A percentile compares a stretch with the other conserved stretches of the same genome.
Evolutionary conservation across 1,140 invertebrate genomes (phyloP).

Genomic region (Wasmannia auropunctata): DNA sequence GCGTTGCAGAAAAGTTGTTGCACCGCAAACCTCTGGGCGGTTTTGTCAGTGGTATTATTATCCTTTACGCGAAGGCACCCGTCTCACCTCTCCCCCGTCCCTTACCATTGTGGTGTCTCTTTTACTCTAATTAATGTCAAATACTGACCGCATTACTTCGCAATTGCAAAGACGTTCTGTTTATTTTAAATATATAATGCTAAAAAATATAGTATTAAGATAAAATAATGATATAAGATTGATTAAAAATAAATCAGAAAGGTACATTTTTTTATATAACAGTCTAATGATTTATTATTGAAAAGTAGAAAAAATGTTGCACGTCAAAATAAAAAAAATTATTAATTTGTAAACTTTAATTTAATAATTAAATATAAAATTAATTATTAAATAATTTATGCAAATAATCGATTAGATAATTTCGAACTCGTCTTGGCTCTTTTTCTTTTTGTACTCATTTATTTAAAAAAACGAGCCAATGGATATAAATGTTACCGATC

Average conservation of each 20-base stretch:
- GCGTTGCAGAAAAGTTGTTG: neutral
- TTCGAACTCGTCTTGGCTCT: too few species aligned
- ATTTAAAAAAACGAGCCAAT: too few species aligned
- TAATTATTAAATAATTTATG: neutral
- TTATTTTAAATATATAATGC: neutral
- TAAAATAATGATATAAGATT: neutral
- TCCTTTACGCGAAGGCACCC: neutral
- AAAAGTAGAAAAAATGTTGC: neutral
- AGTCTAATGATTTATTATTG: neutral
- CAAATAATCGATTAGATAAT: too few species aligned
- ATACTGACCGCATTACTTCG: neutral
- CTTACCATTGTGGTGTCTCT: neutral
- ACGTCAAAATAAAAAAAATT: neutral
- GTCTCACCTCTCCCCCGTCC: too few species aligned
- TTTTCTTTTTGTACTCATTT: too few species aligned
- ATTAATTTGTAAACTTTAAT: neutral
- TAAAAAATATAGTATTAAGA: neutral
- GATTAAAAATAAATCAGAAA: neutral
- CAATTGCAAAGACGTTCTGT: neutral
- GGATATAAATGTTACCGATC: too few species aligned
- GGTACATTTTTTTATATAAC: neutral
- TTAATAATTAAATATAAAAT: neutral
- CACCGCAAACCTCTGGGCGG: neutral
- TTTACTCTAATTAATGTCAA: neutral
- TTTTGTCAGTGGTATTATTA: conserved; percentile 3